phyloP scores from a whole-genome alignment of 2,888 invertebrate genomes.

The Lasiommata megera region DNA sequence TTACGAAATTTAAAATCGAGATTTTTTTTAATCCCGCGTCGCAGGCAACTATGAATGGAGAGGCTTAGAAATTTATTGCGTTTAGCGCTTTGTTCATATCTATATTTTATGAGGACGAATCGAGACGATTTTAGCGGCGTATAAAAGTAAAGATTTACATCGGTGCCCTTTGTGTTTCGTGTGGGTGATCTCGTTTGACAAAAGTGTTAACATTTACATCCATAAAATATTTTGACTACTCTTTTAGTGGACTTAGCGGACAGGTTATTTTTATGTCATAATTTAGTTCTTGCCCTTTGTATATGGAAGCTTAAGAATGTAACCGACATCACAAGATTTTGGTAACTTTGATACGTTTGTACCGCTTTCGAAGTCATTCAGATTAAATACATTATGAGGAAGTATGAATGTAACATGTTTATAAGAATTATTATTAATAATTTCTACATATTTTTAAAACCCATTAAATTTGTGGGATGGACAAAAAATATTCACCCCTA shows the following conservation, averaged over 20 bases:
- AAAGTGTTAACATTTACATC: conserved; percentile 75
- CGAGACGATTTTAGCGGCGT: conserved; percentile 53
- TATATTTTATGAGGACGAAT: conserved; percentile 67
- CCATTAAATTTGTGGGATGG: conserved; percentile 4
- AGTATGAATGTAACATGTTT: no score
- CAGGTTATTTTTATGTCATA: conserved; percentile 36
- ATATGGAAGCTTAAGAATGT: neutral
- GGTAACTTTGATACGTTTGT: neutral
- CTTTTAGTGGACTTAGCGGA: conserved; percentile 57
- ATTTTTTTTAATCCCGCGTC: conserved; percentile 45
- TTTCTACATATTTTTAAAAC: conserved; percentile 1
- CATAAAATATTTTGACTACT: conserved; percentile 80
- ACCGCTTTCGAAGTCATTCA: neutral
- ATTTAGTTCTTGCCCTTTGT: neutral
- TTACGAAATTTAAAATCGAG: conserved; percentile 48
- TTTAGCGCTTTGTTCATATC: conserved; percentile 69
- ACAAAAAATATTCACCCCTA: conserved; percentile 31
- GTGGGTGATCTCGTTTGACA: conserved; percentile 72
- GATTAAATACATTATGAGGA: neutral
- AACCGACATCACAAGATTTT: conserved; percentile 3
- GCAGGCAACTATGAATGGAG: conserved; percentile 44
- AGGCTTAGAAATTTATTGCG: conserved; percentile 61
- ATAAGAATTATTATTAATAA: conserved; percentile 4
- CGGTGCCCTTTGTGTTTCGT: conserved; percentile 63
- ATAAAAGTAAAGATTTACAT: conserved; percentile 69